These are phyloP conservation scores for Leiothrix lutea DNA, from an alignment of 2,113 vertebrate genomes.

Conservation along the genomic window DNA sequence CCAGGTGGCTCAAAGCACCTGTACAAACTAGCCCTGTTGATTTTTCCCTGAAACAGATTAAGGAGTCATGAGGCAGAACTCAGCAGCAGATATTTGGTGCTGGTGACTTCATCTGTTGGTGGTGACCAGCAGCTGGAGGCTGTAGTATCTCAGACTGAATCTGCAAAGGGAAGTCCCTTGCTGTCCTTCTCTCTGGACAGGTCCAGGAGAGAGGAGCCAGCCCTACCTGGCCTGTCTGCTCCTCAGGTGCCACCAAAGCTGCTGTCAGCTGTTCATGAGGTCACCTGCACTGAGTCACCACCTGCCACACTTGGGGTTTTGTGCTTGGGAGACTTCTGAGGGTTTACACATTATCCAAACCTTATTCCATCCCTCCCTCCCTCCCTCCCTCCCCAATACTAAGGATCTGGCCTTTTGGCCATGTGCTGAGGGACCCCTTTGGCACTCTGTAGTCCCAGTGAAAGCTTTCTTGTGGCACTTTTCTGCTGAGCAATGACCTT, in stretches of 20 bases:
- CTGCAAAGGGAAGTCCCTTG: neutral
- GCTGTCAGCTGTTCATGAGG: neutral
- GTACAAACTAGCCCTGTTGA: neutral
- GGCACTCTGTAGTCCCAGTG: neutral
- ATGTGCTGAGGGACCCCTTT: neutral
- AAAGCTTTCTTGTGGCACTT: neutral
- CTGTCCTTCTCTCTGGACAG: neutral
- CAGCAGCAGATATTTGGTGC: neutral
- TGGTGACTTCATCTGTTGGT: neutral
- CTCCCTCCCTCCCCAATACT: too few relatives aligned
- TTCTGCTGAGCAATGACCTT: neutral
- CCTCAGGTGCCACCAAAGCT: neutral
- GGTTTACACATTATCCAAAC: neutral
- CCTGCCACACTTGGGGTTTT: accelerated
- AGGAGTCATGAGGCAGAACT: neutral
- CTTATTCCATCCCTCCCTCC: neutral
- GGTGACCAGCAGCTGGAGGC: neutral
- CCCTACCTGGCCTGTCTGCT: neutral
- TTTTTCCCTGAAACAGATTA: neutral
- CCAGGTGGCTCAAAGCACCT: neutral
- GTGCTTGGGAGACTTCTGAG: neutral
- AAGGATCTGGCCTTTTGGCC: neutral
- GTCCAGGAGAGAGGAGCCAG: neutral
- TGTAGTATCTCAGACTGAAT: accelerated
- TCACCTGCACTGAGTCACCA: neutral